Percentiles rank a stretch among this genome's conserved stretches.
Evolutionary conservation across 2,113 vertebrate species (phyloP).

Genomic region (Pionites leucogaster): DNA sequence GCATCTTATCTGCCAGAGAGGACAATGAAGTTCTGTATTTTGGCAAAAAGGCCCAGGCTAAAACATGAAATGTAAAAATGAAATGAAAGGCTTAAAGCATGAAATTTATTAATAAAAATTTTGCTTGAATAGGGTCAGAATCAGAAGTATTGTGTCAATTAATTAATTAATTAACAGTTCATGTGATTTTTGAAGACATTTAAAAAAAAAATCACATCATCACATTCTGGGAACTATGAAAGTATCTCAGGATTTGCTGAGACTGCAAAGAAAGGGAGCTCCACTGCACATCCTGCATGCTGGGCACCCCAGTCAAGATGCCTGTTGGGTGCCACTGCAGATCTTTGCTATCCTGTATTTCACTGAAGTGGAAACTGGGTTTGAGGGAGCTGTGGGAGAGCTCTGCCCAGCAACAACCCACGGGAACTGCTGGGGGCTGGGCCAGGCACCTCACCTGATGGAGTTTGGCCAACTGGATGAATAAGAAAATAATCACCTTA

Average conservation of each 20-base stretch:
- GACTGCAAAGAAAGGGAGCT: not conserved
- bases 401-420: not conserved
- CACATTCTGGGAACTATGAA: not conserved
- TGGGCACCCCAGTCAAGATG: not conserved
- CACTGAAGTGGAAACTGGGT: not conserved
- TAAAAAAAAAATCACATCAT: not conserved
- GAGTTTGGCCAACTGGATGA: not conserved
- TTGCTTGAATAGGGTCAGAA: not conserved
- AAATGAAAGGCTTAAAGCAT: not conserved
- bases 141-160: not conserved
- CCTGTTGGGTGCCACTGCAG: not conserved
- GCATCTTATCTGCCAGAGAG: not conserved
- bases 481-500: not conserved
- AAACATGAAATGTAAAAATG: not conserved
- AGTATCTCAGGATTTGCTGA: not conserved
- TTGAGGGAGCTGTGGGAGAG: not conserved
- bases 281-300: not conserved
- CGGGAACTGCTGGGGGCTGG: not conserved
- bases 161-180: not conserved
- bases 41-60: not conserved
- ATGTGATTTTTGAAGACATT: not conserved
- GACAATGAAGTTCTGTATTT: not conserved
- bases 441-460: rapidly evolving
- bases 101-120: not conserved
- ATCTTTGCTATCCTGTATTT: not conserved